These are phyloP conservation scores for Papilio xuthus DNA, from an alignment of 1,140 invertebrate genomes.

Conservation along the genomic window DNA sequence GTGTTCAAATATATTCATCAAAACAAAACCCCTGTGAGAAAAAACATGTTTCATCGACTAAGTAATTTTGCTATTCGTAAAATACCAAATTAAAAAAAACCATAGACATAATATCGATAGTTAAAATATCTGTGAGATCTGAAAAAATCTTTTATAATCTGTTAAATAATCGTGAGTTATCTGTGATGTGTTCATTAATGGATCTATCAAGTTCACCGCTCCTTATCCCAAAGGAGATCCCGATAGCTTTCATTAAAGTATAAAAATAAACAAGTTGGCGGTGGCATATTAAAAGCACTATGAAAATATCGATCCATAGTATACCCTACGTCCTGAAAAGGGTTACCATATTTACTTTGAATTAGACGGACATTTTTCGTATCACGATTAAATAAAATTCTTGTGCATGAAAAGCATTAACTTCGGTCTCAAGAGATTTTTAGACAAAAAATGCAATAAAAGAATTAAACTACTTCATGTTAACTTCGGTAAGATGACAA, in stretches of 20 bases:
- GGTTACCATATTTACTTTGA: conserved; percentile 11
- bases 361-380: neutral
- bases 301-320: conserved; percentile 79
- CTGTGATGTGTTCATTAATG: conserved; percentile 26
- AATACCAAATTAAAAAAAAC: neutral
- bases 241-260: conserved; percentile 48
- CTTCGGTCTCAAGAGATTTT: no score
- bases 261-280: conserved; percentile 67
- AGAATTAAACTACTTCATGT: no score
- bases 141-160: neutral
- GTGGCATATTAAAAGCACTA: conserved; percentile 76
- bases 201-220: conserved; percentile 23
- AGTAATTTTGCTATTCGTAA: conserved; percentile 10
- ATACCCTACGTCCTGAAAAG: conserved; percentile 63
- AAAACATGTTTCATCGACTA: neutral
- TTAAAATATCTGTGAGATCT: neutral
- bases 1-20: neutral
- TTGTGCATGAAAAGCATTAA: no score
- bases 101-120: neutral
- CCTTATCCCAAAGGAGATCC: conserved; percentile 20
- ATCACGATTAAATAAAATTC: no score
- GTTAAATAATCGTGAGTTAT: neutral
- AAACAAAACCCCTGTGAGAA: neutral
- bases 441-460: no score
- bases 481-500: no score